Evolutionary conservation across 1,140 invertebrate species (phyloP), one percentile per base, ranked within the genome.

Genomic region (Colletes gigas): DNA sequence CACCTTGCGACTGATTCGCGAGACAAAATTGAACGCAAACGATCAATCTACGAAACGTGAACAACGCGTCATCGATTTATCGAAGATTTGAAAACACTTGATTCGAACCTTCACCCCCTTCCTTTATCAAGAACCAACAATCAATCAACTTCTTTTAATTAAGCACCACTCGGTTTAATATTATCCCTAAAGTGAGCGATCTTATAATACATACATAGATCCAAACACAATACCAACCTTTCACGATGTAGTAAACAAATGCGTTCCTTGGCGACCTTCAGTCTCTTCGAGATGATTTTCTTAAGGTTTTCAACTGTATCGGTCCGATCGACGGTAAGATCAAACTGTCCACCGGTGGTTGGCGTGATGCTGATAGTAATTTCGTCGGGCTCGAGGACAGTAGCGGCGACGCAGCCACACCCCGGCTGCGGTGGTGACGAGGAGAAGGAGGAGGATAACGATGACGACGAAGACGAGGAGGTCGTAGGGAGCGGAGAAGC

Each of bases 211-310:
- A 30, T 30, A 30, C 30, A 30, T 30, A 30, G 30, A 30, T 15
- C 44, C 6, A 62, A 30, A 10, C 1, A 19, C 8, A 10, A 9
- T 79, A 73, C 79, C 60, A 93, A 98, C 98, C 97, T 98, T 94
- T 99, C 97, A 86, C 97, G 96, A 93, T 98, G 96, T 76, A 99
- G 94, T 88, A 99, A 94, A 92, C 97, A 97, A 93, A 98, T 98
- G 90, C 97, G 96, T 94, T 98, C 97, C 93, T 98, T 98, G 83
- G 97, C 96, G 90, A 98, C 97, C 95, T 97, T 98, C 78, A 98
- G 94, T 91, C 96, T 96, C 93, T 98, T 98, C n/a, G 97, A 97
- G 87, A 98, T 97, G 66, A 97, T 94, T 93, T 97, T 97, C 93
- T 98, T 98, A 17, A 98, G 95, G 91, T 96, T 97, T 88, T 98